Evolutionary conservation across 2,113 vertebrate genomes (phyloP).

Genomic region (Fulica atra): DNA sequence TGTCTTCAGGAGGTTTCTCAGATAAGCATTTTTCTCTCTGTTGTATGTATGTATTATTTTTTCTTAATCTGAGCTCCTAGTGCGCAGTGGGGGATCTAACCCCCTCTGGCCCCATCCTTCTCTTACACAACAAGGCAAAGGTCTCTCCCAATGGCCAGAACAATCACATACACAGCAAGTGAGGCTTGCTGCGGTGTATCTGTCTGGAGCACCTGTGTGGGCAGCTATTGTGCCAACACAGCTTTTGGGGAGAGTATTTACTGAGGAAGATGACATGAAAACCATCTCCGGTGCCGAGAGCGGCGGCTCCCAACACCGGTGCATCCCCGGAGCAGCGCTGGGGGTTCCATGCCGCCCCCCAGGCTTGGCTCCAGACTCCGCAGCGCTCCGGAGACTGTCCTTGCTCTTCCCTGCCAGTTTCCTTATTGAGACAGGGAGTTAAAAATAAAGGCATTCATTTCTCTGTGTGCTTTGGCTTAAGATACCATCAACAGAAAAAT

Average conservation of each 20-base stretch:
- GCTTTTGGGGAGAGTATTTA: not conserved
- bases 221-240: accelerated
- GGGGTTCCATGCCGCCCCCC: accelerated
- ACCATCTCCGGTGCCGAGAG: not conserved
- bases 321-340: not conserved
- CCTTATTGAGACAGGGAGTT: not conserved
- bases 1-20: not conserved
- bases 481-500: not conserved
- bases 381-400: accelerated
- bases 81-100: not conserved
- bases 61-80: not conserved
- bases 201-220: accelerated
- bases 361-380: not conserved
- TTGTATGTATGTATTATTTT: not conserved
- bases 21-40: not conserved
- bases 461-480: not conserved
- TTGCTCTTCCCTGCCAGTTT: not conserved
- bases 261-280: not conserved
- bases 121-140: not conserved
- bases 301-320: accelerated
- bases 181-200: not conserved
- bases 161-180: not conserved
- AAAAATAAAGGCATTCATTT: not conserved
- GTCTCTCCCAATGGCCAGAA: not conserved
- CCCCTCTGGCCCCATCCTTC: accelerated